Base-by-base conservation (phyloP, 2,888 invertebrate species). In the Euclidia mi region DNA sequence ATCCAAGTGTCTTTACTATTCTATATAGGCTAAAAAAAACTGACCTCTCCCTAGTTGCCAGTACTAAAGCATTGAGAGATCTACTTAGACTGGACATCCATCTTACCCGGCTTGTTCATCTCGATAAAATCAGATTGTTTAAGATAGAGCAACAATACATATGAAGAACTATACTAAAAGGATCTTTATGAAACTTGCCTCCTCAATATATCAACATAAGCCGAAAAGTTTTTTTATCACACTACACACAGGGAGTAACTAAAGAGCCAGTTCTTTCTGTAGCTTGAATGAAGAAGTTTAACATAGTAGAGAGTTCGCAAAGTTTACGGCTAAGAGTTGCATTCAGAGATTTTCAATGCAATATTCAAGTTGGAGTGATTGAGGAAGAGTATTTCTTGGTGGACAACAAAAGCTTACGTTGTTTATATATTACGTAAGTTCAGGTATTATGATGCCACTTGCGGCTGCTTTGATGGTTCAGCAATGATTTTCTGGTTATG, bases 321-420 rank as follows among this genome's bases (percentile, higher is more conserved):
- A 69, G 31, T 73, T 69, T 48, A 15, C 32, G 18, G 40, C 59
- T 43, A 69, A 69, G 70, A 60, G 46, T 44, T 70, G 65, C 52
- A 73, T 69, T 57, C 60, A 57, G 44, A 56, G 51, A 40, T 70
- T 59, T 59, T 47, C 56, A 68, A 34, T 7, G 48, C 41, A 49
- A 32, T 41, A 50, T n/a, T 43, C 37, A 12, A 40, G 45, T 67
- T 58, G 25, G 29, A 68, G 73, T 56, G 40, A 45, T 56, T 35
- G 9, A 3, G 25, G 12, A 6, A 40, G 18, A 9, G 10, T 31
- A 48, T 40, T 48, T 48, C 12, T 40, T 11, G 18, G 14, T 15
- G 25, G 28, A 42, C 15, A 12, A 40, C n/a, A 41, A 40, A n/a
- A 14, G 14, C 15, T 12, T 34, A 4, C 14, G n/a, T 35, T 14